These are phyloP conservation scores for Chalcis sispes DNA, from an alignment of 2,888 invertebrate species.

Conservation along the genomic window DNA sequence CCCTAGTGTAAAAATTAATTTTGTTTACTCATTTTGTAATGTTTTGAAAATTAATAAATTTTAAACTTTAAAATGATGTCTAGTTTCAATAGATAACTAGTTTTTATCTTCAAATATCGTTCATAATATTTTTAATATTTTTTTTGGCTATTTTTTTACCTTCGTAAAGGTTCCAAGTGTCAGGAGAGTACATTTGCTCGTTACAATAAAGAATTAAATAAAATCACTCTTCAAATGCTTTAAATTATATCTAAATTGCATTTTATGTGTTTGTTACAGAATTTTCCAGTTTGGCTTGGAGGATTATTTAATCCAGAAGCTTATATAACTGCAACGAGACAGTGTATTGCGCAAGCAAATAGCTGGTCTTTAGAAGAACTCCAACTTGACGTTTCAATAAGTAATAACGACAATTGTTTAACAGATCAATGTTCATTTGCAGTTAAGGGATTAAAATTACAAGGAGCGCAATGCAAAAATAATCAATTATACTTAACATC, in stretches of 20 bases:
- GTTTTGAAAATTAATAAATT: no score
- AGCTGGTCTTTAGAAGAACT: slow-evolving; percentile 98
- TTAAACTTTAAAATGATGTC: no score
- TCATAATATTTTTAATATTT: no score
- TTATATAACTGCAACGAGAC: slow-evolving; percentile 98
- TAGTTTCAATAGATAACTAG: no score
- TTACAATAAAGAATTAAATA: not conserved
- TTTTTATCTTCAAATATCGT: no score
- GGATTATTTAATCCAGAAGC: slow-evolving; percentile 99
- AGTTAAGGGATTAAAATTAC: slow-evolving; percentile 91
- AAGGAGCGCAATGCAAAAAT: slow-evolving; percentile 96
- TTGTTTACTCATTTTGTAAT: no score
- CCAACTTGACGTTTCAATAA: slow-evolving; percentile 87
- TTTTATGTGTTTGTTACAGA: slow-evolving; percentile 81
- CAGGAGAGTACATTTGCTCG: not conserved
- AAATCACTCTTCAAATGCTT: slow-evolving; percentile 8
- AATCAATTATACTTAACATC: slow-evolving; percentile 94
- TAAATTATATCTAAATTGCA: slow-evolving; percentile 18
- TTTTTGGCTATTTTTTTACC: no score
- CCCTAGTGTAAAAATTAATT: no score
- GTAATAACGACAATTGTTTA: slow-evolving; percentile 78
- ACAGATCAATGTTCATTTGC: slow-evolving; percentile 82
- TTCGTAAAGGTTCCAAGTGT: no score
- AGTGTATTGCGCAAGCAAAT: slow-evolving; percentile 98
- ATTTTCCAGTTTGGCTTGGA: slow-evolving; percentile 96